phyloP scores from a whole-genome alignment of 1,140 invertebrate genomes.

The Scaptomyza hsui region DNA sequence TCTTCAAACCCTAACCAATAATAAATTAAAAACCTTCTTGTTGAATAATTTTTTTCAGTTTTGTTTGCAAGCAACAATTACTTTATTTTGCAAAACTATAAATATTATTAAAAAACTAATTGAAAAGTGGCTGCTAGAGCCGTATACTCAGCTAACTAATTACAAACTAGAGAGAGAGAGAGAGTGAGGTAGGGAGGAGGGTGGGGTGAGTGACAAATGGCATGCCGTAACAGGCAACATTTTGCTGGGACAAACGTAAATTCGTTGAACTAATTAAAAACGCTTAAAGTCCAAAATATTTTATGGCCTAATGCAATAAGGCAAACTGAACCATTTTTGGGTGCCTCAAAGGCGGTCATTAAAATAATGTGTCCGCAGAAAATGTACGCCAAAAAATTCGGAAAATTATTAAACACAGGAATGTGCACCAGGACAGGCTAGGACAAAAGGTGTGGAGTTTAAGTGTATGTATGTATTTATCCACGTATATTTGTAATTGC shows the following conservation, averaged over 20 bases:
- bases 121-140: constrained; percentile 28
- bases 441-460: background rate
- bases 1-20: no score
- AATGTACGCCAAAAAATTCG: constrained; percentile 13
- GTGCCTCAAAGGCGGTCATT: constrained; percentile 39
- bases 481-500: constrained; percentile 39
- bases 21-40: no score
- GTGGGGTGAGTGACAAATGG: background rate
- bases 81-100: constrained; percentile 53
- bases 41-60: constrained; percentile 24
- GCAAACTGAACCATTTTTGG: constrained; percentile 45
- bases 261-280: constrained; percentile 78
- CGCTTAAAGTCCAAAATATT: constrained; percentile 68
- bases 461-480: constrained; percentile 5
- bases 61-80: constrained; percentile 3
- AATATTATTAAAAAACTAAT: constrained; percentile 78
- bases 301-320: constrained; percentile 30
- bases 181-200: background rate
- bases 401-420: constrained; percentile 53
- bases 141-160: constrained; percentile 18
- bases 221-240: constrained; percentile 18
- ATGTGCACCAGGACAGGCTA: constrained; percentile 15
- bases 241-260: constrained; percentile 43
- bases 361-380: constrained; percentile 63
- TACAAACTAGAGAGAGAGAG: constrained; percentile 23